Evolutionary conservation across 2,113 vertebrate species (phyloP), one percentile per base, ranked within the genome.

Genomic region (Gambusia holbrooki): DNA sequence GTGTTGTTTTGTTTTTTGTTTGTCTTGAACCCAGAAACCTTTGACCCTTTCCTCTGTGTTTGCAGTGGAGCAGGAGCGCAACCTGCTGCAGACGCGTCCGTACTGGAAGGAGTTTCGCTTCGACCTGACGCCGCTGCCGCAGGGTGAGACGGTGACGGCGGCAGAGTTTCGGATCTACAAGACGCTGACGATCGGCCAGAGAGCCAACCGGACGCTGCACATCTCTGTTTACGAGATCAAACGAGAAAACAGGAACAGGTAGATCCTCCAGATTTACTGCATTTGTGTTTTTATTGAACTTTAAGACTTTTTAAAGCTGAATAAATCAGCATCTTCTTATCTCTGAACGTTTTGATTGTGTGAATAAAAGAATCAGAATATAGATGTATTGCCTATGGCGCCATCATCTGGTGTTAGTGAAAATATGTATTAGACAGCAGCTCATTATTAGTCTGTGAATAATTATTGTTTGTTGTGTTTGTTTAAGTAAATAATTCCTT

Each of bases 101-200:
- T 97, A 96, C 88, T 99, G 97, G 97, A 99, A 99, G 90, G 97
- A 99, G 94, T 98, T 99, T 79, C 92, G 91, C 1, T 99, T 99
- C 11, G 98, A 99, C 89, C 93, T 98, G 91, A 95, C 96, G 0
- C 98, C 96, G 27, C 95, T 98, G 73, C 98, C 97, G 0, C 88
- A 92, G 0, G 97, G 96, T 0, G 98, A 99, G 90, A 93, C 92
- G 0, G 96, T 98, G 83, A 97, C 96, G 0, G 96, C 96, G 0
- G 97, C 97, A 0, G 97, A 99, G 89, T 97, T 99, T 70, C 95
- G 97, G 11, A 97, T 99, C 85, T 99, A 98, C 83, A 99, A 99
- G 91, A 95, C 93, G 0, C 92, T 95, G 63, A 97, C 95, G 0
- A 48, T 89, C 71, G 82, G 88, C 27, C 88, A 90, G 30, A 92